phyloP scores from a whole-genome alignment of 2,113 vertebrate genomes.

The Pseudopipra pipra region DNA sequence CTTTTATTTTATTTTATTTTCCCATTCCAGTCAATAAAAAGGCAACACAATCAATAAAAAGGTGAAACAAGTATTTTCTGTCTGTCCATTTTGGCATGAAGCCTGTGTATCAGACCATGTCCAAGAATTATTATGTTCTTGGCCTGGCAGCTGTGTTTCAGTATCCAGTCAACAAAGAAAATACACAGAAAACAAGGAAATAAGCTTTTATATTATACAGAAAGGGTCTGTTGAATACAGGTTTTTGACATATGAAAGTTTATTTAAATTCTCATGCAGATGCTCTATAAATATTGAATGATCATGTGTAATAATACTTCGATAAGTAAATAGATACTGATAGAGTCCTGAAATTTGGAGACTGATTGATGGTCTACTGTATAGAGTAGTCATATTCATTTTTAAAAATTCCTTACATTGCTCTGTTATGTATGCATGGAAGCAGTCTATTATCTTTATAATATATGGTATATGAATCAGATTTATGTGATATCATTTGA shows the following conservation, averaged over 20 bases:
- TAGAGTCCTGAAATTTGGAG: neutral
- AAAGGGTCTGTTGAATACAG: neutral
- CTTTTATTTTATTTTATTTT: neutral
- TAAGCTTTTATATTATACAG: neutral
- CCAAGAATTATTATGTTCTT: neutral
- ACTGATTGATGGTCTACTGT: neutral
- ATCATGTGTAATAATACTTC: neutral
- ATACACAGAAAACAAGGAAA: neutral
- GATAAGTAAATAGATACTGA: neutral
- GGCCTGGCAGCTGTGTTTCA: neutral
- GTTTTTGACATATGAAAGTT: neutral
- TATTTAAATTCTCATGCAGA: neutral
- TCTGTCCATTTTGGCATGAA: neutral
- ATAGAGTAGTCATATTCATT: neutral
- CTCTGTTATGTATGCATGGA: neutral
- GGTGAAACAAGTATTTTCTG: neutral
- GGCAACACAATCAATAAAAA: neutral
- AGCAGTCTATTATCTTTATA: neutral
- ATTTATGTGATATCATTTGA: neutral
- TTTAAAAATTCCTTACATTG: fast-evolving
- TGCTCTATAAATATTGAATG: neutral
- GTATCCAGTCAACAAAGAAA: neutral
- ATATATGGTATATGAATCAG: neutral
- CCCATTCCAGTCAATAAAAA: slow-evolving; percentile 2
- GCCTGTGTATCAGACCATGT: neutral